A percentile compares a stretch with the other conserved stretches of the same genome.
phyloP scores from a whole-genome alignment of 2,888 invertebrate species.

The Strigamia crassipes region DNA sequence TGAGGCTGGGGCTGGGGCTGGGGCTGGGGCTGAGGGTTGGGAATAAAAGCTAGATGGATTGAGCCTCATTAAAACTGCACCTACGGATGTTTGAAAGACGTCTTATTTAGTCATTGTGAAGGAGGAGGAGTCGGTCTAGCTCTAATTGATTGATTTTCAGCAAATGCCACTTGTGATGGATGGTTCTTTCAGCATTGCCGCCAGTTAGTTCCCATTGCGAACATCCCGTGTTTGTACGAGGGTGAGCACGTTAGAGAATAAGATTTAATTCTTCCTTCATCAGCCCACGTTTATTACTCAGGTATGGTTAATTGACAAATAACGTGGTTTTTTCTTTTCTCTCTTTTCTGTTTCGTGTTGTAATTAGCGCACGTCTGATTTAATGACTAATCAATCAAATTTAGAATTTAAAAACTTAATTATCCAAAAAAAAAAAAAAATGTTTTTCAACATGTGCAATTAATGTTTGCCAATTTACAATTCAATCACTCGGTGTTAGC shows the following conservation, averaged over 20 bases:
- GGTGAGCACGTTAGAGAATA: background rate
- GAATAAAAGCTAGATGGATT: background rate
- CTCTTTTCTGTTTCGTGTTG: background rate
- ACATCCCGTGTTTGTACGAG: background rate
- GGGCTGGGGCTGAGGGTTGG: too few relatives aligned
- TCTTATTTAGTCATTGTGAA: constrained; percentile 4
- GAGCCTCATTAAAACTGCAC: constrained; percentile 6
- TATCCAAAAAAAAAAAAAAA: constrained; percentile 1
- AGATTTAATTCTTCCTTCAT: constrained; percentile 6
- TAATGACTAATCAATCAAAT: constrained; percentile 38
- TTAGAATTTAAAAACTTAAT: background rate
- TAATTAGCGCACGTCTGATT: background rate
- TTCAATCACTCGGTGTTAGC: background rate
- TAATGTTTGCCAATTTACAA: constrained; percentile 33
- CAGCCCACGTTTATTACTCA: background rate
- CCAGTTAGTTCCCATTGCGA: background rate
- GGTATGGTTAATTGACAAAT: constrained; percentile 20
- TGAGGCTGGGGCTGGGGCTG: background rate
- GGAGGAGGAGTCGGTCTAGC: background rate
- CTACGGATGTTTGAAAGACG: background rate
- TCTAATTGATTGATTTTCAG: constrained; percentile 29
- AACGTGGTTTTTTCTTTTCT: background rate
- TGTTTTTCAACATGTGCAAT: constrained; percentile 8
- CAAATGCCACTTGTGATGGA: background rate
- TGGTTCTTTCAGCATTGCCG: background rate